Conservation (phyloP, 2,113 vertebrate genomes). For the Kryptolebias marmoratus region DNA sequence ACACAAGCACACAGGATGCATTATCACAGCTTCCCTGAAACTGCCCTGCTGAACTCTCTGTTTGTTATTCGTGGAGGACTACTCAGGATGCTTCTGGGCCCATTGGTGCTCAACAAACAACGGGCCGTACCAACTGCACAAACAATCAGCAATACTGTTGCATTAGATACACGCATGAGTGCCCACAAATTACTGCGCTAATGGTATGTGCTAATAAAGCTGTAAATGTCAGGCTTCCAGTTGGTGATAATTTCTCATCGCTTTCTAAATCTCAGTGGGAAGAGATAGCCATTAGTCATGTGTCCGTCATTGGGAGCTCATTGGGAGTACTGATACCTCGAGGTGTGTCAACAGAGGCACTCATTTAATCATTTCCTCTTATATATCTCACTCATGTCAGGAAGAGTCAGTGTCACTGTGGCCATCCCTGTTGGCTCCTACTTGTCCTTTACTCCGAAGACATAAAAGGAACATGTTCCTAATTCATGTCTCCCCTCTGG, state of each 20-base stretch:
- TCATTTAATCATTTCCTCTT: constrained; percentile 7
- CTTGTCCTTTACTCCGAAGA: constrained; percentile 22
- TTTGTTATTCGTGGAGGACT: constrained; percentile 28
- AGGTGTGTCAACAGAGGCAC: constrained; percentile 18
- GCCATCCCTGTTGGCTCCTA: constrained; percentile 1
- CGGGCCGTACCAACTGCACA: background rate
- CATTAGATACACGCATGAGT: background rate
- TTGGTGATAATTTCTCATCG: constrained; percentile 9
- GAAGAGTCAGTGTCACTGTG: constrained; percentile 34
- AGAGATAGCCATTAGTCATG: constrained; percentile 36
- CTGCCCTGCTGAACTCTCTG: constrained; percentile 17
- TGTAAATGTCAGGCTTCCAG: constrained; percentile 12
- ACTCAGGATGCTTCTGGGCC: constrained; percentile 13
- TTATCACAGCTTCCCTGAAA: constrained; percentile 19
- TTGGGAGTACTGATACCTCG: constrained; percentile 2
- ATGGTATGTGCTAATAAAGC: background rate
- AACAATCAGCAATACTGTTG: constrained; percentile 15
- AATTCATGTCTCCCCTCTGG: constrained; percentile 5
- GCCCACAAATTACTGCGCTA: background rate
- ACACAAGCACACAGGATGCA: background rate
- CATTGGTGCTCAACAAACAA: constrained; percentile 22
- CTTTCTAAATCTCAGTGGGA: background rate
- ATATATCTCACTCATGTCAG: constrained; percentile 42
- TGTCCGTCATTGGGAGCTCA: constrained; percentile 30
- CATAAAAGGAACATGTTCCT: constrained; percentile 8